Percentiles rank a stretch among this genome's conserved stretches.
phyloP scores from a whole-genome alignment of 2,888 invertebrate species.

The Caenorhabditis drosophilae region DNA sequence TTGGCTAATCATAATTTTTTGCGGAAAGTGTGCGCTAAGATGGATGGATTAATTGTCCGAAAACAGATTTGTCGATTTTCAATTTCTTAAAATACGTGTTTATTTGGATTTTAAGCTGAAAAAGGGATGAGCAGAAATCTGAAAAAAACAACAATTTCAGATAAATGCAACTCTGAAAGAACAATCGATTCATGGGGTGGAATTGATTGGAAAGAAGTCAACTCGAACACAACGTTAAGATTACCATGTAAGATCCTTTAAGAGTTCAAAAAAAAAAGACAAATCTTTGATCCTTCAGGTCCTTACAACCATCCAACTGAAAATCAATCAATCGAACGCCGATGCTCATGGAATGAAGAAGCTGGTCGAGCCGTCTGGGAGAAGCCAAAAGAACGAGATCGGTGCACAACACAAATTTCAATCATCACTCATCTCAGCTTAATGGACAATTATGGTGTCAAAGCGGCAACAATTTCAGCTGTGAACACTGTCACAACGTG shows the following conservation, averaged over 20 bases:
- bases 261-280: background rate
- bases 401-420: constrained; percentile 56
- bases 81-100: background rate
- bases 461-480: constrained; percentile 57
- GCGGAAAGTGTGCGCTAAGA: too few relatives aligned
- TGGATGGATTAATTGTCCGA: background rate
- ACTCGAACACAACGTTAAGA: constrained; percentile 35
- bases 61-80: constrained; percentile 1
- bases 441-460: constrained; percentile 60
- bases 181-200: constrained; percentile 62
- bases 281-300: constrained; percentile 10
- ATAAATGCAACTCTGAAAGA: constrained; percentile 56
- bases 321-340: constrained; percentile 33
- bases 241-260: constrained; percentile 35
- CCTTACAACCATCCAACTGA: constrained; percentile 44
- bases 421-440: constrained; percentile 65
- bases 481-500: constrained; percentile 56
- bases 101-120: too few relatives aligned
- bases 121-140: too few relatives aligned
- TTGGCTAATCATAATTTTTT: background rate
- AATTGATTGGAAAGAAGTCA: constrained; percentile 59
- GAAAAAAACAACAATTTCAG: too few relatives aligned
- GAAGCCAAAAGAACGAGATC: constrained; percentile 30
- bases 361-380: constrained; percentile 47
- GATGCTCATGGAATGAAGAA: constrained; percentile 46